Conservation (phyloP, 2,113 vertebrate species). For the Dipodomys stephensi region DNA sequence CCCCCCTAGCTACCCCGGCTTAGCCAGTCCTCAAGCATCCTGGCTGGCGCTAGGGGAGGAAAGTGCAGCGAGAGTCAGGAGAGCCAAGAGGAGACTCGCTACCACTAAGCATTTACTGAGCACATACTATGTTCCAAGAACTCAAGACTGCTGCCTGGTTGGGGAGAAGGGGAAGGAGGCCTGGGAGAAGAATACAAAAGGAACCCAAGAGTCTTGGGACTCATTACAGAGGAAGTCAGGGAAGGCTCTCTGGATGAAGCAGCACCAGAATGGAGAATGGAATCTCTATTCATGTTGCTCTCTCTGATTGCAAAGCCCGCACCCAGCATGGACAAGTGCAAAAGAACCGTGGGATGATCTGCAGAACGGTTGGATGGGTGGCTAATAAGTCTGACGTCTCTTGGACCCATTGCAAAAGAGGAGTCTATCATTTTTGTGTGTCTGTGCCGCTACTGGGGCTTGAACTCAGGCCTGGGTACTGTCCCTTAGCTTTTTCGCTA, state of each 20-base stretch:
- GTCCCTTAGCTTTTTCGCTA: too few species aligned
- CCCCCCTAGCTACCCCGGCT: background rate
- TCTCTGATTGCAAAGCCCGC: background rate
- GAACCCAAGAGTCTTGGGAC: background rate
- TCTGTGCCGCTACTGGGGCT: too few species aligned
- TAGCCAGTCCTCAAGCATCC: background rate
- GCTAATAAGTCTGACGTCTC: background rate
- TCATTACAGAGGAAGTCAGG: background rate
- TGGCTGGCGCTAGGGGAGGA: background rate
- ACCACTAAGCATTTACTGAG: background rate
- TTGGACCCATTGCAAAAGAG: background rate
- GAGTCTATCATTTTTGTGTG: background rate
- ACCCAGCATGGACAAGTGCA: background rate
- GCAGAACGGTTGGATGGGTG: background rate
- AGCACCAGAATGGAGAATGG: background rate
- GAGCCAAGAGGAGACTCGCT: background rate
- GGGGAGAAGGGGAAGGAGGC: background rate
- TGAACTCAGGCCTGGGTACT: too few species aligned
- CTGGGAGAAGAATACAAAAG: background rate
- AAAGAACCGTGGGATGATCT: background rate
- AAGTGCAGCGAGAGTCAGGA: background rate
- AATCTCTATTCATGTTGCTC: background rate
- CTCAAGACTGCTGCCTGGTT: background rate
- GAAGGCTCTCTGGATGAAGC: slow-evolving; percentile 47
- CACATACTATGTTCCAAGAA: background rate